Percentiles rank a stretch among this genome's conserved stretches.
phyloP scores from a whole-genome alignment of 2,113 vertebrate genomes.

The Planiliza haematocheilus region DNA sequence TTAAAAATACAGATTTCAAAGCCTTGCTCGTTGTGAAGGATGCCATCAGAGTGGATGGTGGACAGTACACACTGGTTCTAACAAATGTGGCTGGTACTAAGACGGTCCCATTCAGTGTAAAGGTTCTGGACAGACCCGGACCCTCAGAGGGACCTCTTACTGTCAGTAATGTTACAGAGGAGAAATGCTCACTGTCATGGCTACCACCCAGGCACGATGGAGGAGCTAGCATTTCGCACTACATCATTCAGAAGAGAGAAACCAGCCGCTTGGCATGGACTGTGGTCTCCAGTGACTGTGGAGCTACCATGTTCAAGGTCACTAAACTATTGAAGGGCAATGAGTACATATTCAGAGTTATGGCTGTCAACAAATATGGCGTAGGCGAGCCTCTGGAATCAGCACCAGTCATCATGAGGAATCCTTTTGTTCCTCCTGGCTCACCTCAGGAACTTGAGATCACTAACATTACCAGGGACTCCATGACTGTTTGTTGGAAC shows the following conservation, averaged over 20 bases:
- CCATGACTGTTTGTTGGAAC: slow-evolving; percentile 98
- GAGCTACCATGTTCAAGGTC: slow-evolving; percentile 94
- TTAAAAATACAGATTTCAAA: slow-evolving; percentile 94
- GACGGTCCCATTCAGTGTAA: slow-evolving; percentile 90
- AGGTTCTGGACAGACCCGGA: slow-evolving; percentile 95
- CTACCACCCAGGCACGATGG: slow-evolving; percentile 93
- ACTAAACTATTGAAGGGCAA: slow-evolving; percentile 98
- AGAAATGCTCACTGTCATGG: slow-evolving; percentile 96
- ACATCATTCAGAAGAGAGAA: slow-evolving; percentile 96
- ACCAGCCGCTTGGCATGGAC: slow-evolving; percentile 98
- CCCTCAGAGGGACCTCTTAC: slow-evolving; percentile 93
- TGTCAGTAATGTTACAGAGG: slow-evolving; percentile 93
- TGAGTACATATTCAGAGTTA: slow-evolving; percentile 96
- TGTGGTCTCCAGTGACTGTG: slow-evolving; percentile 90
- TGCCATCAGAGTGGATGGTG: slow-evolving; percentile 95
- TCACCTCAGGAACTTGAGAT: slow-evolving; percentile 91
- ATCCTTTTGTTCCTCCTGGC: slow-evolving; percentile 93
- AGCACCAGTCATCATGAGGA: slow-evolving; percentile 93
- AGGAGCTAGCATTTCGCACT: slow-evolving; percentile 94
- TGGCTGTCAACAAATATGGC: slow-evolving; percentile 98
- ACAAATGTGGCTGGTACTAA: slow-evolving; percentile 96
- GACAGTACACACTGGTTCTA: slow-evolving; percentile 93
- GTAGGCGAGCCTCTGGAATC: slow-evolving; percentile 95
- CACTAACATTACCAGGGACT: slow-evolving; percentile 94
- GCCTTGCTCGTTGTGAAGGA: slow-evolving; percentile 94